These are phyloP conservation scores for Linnaemya tessellans DNA, from an alignment of 2,888 invertebrate genomes.

Conservation along the genomic window DNA sequence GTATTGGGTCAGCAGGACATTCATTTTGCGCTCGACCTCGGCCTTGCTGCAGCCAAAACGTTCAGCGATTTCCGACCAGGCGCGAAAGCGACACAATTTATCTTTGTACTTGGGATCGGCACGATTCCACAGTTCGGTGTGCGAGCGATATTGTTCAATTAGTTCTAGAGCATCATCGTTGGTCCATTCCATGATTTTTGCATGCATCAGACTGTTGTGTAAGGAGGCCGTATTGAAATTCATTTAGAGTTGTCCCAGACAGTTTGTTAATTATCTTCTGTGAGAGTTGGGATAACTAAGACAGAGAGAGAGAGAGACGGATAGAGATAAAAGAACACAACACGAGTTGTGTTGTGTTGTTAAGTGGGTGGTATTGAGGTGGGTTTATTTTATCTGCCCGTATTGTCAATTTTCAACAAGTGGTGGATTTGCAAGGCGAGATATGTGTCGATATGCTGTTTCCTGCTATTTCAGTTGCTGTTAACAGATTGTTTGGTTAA, in stretches of 20 bases:
- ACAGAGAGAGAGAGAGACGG: not conserved
- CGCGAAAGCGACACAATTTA: slow-evolving; percentile 81
- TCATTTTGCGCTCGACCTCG: slow-evolving; percentile 83
- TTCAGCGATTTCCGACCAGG: slow-evolving; percentile 82
- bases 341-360: not conserved
- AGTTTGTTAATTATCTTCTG: slow-evolving; percentile 12
- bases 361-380: slow-evolving; percentile 17
- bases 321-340: not conserved
- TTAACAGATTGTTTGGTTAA: slow-evolving; percentile 16
- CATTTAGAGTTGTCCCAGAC: slow-evolving; percentile 72
- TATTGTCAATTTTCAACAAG: slow-evolving; percentile 40
- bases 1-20: slow-evolving; percentile 82
- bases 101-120: slow-evolving; percentile 83
- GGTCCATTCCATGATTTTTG: slow-evolving; percentile 82
- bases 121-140: slow-evolving; percentile 82
- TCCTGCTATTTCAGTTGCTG: slow-evolving; percentile 12
- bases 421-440: slow-evolving; percentile 50
- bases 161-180: slow-evolving; percentile 82
- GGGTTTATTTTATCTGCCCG: slow-evolving; percentile 21
- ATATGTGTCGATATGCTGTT: slow-evolving; percentile 64
- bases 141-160: slow-evolving; percentile 82
- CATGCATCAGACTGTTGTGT: slow-evolving; percentile 70
- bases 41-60: slow-evolving; percentile 83
- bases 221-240: slow-evolving; percentile 77
- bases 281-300: not conserved